phyloP scores from a whole-genome alignment of 2,797 vertebrate species.

The Neostethus bicornis region DNA sequence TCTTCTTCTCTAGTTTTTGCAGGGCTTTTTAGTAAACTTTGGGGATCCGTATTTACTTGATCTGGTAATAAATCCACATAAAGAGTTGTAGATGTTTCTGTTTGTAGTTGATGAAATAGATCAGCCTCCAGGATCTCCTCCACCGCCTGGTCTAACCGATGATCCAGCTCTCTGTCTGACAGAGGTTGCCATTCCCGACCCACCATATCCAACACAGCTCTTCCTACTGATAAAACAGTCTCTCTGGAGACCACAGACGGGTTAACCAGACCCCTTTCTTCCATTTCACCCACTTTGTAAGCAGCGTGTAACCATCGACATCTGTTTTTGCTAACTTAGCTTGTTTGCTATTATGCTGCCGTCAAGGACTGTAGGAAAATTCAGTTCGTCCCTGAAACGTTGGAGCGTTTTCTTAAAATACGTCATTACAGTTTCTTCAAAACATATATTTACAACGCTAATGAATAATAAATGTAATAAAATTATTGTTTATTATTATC shows the following conservation, averaged over 20 bases:
- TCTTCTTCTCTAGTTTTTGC: slow-evolving; percentile 11
- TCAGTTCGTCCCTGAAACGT: background rate
- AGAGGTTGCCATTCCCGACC: slow-evolving; percentile 83
- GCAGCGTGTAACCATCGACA: background rate
- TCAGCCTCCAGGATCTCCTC: slow-evolving; percentile 78
- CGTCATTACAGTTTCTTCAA: background rate
- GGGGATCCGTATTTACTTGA: background rate
- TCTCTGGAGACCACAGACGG: slow-evolving; percentile 43
- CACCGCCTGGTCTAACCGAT: slow-evolving; percentile 79
- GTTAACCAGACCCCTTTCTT: accelerated
- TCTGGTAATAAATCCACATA: slow-evolving; percentile 27
- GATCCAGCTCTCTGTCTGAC: slow-evolving; percentile 77
- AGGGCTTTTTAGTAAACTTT: background rate
- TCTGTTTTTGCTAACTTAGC: slow-evolving; percentile 1
- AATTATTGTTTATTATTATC: too few relatives aligned
- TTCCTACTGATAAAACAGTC: slow-evolving; percentile 65
- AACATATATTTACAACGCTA: too few relatives aligned
- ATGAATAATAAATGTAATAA: background rate
- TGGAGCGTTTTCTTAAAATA: background rate
- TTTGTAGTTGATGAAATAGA: slow-evolving; percentile 49
- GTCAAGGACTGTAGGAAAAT: slow-evolving; percentile 25
- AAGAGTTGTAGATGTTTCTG: slow-evolving; percentile 23
- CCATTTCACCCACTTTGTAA: accelerated
- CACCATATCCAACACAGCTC: slow-evolving; percentile 76
- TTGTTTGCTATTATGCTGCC: slow-evolving; percentile 22